Conservation (phyloP, 92 coral and sea anemone genomes). For the Palythoa grandiflora region DNA sequence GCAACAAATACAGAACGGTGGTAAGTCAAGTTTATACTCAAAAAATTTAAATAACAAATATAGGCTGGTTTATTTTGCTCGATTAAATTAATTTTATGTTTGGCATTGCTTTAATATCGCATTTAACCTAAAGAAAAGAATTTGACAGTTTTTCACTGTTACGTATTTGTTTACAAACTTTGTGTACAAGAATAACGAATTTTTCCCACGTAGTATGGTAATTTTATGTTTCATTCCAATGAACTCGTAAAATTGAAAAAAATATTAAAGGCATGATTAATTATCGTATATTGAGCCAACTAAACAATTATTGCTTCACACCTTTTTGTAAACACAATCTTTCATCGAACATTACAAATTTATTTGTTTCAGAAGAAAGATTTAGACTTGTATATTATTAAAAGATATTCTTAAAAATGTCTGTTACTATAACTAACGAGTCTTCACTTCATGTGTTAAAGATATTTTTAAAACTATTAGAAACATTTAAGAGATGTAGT, state of each 20-base stretch:
- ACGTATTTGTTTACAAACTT: neutral
- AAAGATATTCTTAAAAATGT: too few relatives aligned
- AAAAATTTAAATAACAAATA: neutral
- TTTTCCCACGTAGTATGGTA: neutral
- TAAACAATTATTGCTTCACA: constrained; percentile 23
- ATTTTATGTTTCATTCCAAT: neutral
- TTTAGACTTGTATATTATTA: neutral
- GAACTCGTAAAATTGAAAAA: neutral
- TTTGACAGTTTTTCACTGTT: neutral
- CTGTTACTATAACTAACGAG: neutral
- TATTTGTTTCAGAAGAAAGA: constrained; percentile 1
- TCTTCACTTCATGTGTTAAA: too few relatives aligned
- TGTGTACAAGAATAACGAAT: neutral
- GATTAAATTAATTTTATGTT: neutral
- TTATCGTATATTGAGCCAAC: constrained; percentile 19
- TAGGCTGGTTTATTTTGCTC: neutral
- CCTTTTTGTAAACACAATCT: constrained; percentile 1
- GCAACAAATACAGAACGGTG: constrained; percentile 63
- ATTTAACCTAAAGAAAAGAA: neutral
- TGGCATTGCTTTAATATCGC: neutral
- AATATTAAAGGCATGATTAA: constrained; percentile 35
- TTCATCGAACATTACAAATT: neutral
- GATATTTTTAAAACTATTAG: too few relatives aligned
- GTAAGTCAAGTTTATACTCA: constrained; percentile 53
- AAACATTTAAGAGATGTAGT: too few relatives aligned